Conservation (phyloP, 2,113 vertebrate genomes). For the Jaculus jaculus region DNA sequence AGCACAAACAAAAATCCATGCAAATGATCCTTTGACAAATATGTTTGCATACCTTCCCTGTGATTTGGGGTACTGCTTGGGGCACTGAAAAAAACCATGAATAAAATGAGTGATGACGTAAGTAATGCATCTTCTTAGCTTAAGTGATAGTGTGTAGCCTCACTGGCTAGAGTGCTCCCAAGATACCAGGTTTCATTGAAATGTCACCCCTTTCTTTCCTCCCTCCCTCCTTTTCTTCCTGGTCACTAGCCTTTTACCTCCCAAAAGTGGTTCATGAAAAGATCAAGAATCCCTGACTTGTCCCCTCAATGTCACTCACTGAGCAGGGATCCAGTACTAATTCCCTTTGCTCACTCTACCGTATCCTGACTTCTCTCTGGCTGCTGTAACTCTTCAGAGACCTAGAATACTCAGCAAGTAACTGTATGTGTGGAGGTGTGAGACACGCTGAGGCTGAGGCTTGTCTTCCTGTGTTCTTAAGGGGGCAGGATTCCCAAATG, state of each 20-base stretch:
- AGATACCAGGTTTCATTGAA: background rate
- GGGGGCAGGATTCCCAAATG: background rate
- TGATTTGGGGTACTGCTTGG: constrained; percentile 13
- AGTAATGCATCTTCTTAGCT: background rate
- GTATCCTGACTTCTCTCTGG: background rate
- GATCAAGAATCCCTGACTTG: background rate
- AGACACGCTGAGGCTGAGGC: background rate
- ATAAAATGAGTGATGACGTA: constrained; percentile 4
- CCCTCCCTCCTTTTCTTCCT: background rate
- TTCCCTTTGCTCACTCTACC: background rate
- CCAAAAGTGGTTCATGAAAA: background rate
- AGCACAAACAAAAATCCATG: background rate
- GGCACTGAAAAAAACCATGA: background rate
- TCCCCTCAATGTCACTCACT: background rate
- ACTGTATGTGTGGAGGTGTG: background rate
- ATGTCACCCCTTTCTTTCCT: background rate
- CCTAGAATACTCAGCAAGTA: background rate
- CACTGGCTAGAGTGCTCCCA: background rate
- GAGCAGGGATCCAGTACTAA: background rate
- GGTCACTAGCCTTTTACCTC: background rate
- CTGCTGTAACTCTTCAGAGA: background rate
- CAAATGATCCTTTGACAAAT: background rate
- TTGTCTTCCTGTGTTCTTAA: background rate
- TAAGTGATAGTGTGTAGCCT: background rate
- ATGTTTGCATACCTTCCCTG: background rate